Base-by-base conservation (phyloP, 2,113 vertebrate species). In the Atrichornis clamosus region DNA sequence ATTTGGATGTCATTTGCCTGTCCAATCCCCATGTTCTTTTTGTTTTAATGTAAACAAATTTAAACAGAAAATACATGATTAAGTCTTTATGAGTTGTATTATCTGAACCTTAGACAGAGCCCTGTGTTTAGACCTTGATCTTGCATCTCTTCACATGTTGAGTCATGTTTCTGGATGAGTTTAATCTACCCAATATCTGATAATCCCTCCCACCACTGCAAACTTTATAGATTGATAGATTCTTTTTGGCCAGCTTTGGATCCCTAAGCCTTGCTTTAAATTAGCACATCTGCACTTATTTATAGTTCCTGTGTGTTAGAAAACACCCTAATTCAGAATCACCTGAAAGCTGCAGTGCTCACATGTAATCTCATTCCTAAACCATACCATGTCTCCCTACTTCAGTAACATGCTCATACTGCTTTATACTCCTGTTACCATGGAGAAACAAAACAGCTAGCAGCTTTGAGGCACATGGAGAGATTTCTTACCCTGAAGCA, bases 401-500 rank as follows among this genome's bases (percentile, higher is more conserved):
- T 92, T 94, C 69, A 26, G 88, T 68, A 90, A 68, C 65, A 79
- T 17, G 23, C 58, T 93, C 18, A 27, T 56, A 24, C 35, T 52
- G 67, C 68, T 92, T 88, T 58, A 87, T 81, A 69, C 60, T 90
- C 47, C 79, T 32, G 92, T 97, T 95, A 87, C 95, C 88, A 93
- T 94, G 92, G 90, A 90, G 73, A 96, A 96, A 87, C 79, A 94
- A 96, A 95, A 93, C 88, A 90, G 76, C 78, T 85, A 91, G 80
- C 50, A 90, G 88, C 64, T 82, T 58, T 79, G 73, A 89, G 76
- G 49, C 73, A 90, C 65, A 87, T 58, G 72, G 78, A 82, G 83
- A 87, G 23, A 60, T 89, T 77, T 65, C 67, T 90, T 92, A 60
- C 16, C 64, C 65, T 67, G 68, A 93, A 86, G 30, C 49, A 79